Percentiles rank a stretch among this genome's conserved stretches.
Evolutionary conservation across 1,140 invertebrate species (phyloP).

Genomic region (Bacillus rossius): DNA sequence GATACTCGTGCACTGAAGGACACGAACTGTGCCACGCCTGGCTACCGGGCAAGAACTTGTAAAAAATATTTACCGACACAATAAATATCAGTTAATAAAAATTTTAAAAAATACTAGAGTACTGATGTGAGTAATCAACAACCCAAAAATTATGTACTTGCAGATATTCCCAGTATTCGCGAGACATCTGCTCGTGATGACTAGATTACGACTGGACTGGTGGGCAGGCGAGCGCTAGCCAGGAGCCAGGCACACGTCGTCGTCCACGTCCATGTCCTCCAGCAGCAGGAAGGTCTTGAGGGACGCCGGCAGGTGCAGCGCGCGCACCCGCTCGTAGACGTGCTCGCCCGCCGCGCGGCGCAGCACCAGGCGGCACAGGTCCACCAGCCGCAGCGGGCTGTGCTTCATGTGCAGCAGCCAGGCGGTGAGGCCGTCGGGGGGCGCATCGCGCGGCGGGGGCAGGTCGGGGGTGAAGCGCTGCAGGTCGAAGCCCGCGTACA

Average conservation of each 20-base stretch:
- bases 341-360: constrained; percentile 29
- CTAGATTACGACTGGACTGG: no score
- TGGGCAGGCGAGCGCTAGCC: no score
- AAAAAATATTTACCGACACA: no score
- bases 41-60: no score
- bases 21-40: no score
- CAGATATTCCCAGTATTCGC: no score
- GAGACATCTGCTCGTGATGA: no score
- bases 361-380: constrained; percentile 42
- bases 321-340: constrained; percentile 33
- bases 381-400: constrained; percentile 42
- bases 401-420: constrained; percentile 36
- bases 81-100: no score
- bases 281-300: constrained; percentile 31
- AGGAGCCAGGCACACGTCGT: background rate
- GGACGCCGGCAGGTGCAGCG: constrained; percentile 35
- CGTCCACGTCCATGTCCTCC: constrained; percentile 24
- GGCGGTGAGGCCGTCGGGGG: constrained; percentile 15
- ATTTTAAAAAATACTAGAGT: no score
- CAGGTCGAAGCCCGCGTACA: constrained; percentile 33
- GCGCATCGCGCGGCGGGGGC: constrained; percentile 29
- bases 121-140: no score
- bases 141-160: no score
- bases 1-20: no score
- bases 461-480: constrained; percentile 27